Conservation (phyloP, 2,113 vertebrate species). For the Brachypodius melanocephalos region DNA sequence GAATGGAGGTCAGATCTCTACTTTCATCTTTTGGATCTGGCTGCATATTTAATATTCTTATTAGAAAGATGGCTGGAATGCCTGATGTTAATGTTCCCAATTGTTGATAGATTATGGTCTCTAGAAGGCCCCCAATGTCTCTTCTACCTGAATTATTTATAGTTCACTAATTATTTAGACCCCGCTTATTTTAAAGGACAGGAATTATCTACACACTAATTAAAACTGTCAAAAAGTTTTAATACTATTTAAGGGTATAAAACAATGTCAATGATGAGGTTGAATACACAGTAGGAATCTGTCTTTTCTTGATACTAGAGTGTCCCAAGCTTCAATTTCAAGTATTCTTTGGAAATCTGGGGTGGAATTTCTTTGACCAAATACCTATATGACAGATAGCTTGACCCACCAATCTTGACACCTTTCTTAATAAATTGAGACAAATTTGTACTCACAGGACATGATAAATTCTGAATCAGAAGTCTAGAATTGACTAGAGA, state of each 20-base stretch:
- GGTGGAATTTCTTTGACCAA: not conserved
- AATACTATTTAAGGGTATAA: not conserved
- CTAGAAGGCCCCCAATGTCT: not conserved
- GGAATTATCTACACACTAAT: not conserved
- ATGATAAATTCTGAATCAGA: not conserved
- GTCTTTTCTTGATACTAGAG: not conserved
- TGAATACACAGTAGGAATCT: not conserved
- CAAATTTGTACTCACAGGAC: not conserved
- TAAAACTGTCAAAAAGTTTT: not conserved
- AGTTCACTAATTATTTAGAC: conserved; percentile 4
- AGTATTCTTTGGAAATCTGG: not conserved
- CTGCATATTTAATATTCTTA: conserved; percentile 17
- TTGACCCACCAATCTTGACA: not conserved
- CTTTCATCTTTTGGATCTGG: not conserved
- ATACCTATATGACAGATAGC: not conserved
- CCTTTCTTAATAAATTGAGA: not conserved
- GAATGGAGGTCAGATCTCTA: not conserved
- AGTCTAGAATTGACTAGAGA: not conserved
- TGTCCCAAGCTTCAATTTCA: not conserved
- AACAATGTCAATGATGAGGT: not conserved
- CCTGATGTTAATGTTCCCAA: not conserved
- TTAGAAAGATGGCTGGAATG: not conserved
- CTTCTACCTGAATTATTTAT: conserved; percentile 3
- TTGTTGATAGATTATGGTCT: not conserved
- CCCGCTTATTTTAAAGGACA: conserved; percentile 7